phyloP scores from a whole-genome alignment of 2,797 vertebrate species.

The Enteromius paludinosus region DNA sequence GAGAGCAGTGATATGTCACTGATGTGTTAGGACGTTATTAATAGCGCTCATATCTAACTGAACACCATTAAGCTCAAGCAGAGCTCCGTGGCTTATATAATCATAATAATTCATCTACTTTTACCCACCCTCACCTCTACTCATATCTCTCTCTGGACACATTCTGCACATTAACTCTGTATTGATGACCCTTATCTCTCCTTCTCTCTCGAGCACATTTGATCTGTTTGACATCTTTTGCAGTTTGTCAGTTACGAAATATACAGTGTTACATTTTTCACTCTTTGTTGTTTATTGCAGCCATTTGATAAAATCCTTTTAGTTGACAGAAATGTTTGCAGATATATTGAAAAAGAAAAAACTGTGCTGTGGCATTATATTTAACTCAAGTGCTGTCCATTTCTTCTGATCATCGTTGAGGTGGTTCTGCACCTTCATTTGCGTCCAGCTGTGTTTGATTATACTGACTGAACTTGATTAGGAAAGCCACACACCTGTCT shows the following conservation, averaged over 20 bases:
- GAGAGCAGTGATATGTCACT: slow-evolving; percentile 11
- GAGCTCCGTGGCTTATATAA: slow-evolving; percentile 28
- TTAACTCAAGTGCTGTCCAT: no score
- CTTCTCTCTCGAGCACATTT: slow-evolving; percentile 4
- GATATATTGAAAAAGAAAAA: no score
- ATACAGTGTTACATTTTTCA: no score
- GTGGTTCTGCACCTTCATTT: no score
- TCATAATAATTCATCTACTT: slow-evolving; percentile 34
- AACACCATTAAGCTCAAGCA: slow-evolving; percentile 12
- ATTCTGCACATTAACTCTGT: slow-evolving; percentile 26
- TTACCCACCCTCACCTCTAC: slow-evolving; percentile 12
- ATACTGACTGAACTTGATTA: no score
- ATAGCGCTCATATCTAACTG: slow-evolving; percentile 16
- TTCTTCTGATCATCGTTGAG: no score
- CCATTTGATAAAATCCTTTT: no score
- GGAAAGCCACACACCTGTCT: no score
- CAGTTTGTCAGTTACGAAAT: neutral
- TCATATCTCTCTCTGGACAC: slow-evolving; percentile 25
- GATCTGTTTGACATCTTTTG: neutral
- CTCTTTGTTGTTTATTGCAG: no score
- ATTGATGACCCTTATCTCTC: slow-evolving; percentile 21
- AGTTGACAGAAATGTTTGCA: no score
- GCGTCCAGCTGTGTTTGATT: no score
- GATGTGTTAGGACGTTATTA: slow-evolving; percentile 23
- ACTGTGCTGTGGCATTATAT: no score